Base-by-base conservation (phyloP, 2,797 vertebrate species). In the Neomorphus geoffroyi region DNA sequence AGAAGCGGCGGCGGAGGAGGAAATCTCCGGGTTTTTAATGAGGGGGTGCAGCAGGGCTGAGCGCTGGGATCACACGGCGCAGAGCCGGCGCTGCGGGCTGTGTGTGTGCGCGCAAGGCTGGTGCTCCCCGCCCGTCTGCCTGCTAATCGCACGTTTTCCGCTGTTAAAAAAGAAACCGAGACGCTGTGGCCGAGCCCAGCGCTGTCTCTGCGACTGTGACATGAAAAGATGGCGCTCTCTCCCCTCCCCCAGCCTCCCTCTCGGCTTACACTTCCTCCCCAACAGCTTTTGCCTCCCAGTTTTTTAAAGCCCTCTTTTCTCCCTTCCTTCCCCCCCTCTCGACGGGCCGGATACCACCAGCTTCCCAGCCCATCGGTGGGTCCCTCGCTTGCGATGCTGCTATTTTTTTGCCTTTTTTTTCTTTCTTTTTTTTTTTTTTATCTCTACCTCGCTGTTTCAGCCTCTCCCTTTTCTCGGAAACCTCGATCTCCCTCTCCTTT, bases 211-310 rank as follows among this genome's bases (percentile, higher is more conserved):
- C 94, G 97, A 96, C 97, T 95, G 97, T 98, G 97, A 97, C 97
- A 98, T 97, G 97, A 98, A 98, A 98, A 98, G 97, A 98, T 98
- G 97, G 97, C 98, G 97, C 97, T 92, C 96, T 97, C 97, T 98
- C 97, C 96, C 97, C 97, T 96, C 96, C 95, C 95, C 96, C 96
- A 91, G 84, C 83, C 91, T 95, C 73, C 95, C 95, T 91, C 96
- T 94, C 94, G 93, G 88, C 83, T 96, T 95, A 96, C 94, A 93
- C 96, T 97, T 96, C 97, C 97, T 96, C 80, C 93, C 94, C 92
- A 80, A 73, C 96, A 93, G 93, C 96, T 86, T 93, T 91, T 92
- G 89, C 93, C 93, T 88, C 82, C 90, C 94, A 89, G 84, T 86
- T 94, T 93, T 80, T 88, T 90, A 78, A 89, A 95, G 78, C 87